Evolutionary conservation across 2,888 invertebrate species (phyloP), one percentile per base, ranked within the genome.

Genomic region (Drosophila melanosoma): DNA sequence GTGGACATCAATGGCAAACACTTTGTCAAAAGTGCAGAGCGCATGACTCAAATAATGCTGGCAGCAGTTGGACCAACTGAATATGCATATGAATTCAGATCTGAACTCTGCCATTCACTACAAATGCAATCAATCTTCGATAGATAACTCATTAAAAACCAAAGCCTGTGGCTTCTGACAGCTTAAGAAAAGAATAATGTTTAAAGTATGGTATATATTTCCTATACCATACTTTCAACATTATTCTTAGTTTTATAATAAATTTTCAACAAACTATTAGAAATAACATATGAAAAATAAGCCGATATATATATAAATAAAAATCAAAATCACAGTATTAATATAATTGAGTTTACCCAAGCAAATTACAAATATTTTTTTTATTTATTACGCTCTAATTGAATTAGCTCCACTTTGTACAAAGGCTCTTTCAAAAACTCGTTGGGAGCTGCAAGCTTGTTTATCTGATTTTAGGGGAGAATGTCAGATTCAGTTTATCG

Each of bases 1-100:
- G 69, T 69, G 66, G 48, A 75, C 72, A 49, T 64, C 76, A 81
- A 77, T 83, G 85, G 69, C 82, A 66, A 74, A 72, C 88, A 89
- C 89, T 84, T 89, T 89, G 76, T 85, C 90, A 89, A 85, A 74
- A 78, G 73, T 78, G 80, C 78, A 80, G 67, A 65, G 29, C 70
- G 65, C 86, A 85, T 85, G 87, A 89, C 88, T 85, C 85, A 85
- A 80, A 85, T 53, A 56, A 58, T 67, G 69, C 70, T 62, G 75
- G 53, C 60, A 48, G 51, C 60, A 65, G 49, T 36, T 20, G 51
- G 60, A 20, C 45, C 59, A 61, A 60, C 77, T 66, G 76, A 71
- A 76, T 66, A 74, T 61, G 56, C 71, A 74, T 69, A 48, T 81
- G 85, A 76, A 67, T 70, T 69, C 66, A 32, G 57, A 10, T 20